Evolutionary conservation across 2,888 invertebrate genomes (phyloP), one percentile per base, ranked within the genome.

Genomic region (Yponomeuta evonymella): DNA sequence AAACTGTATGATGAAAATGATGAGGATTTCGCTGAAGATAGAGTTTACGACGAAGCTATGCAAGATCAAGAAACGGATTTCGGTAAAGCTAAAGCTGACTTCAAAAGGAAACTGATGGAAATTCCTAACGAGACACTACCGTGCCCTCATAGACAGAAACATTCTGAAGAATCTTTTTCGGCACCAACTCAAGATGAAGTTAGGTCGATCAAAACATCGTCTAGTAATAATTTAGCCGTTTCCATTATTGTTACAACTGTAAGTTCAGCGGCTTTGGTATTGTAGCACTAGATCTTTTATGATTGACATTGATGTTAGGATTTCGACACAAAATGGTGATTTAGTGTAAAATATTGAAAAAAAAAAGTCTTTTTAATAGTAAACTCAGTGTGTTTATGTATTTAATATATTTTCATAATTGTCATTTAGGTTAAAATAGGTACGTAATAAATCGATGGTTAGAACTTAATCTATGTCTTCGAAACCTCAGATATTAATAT

Each of bases 181-280:
- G 89, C 89, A 0, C 90, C 91, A 0, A 90, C 89, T 33, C 90
- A 90, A 77, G 90, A 91, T 65, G 91, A 91, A 82, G 91, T 91
- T 30, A 90, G 87, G 77, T 90, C 88, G 78, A 90, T 86, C 76
- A 86, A 88, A 76, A 81, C 89, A 48, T 86, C 89, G 63, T 85
- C 86, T 29, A 79, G 81, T 75, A 74, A 8, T 23, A 68, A 12
- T 23, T 0, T 68, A 29, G 23, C 29, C 2, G 43, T 67, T 23
- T 67, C 43, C 15, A 48, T 48, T 23, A 43, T n/a, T 15, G 10
- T 67, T 15, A 58, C 51, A 58, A 58, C 5, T 15, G 51, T 58
- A 58, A 58, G 12, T 15, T 12, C 15, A 58, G 12, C 8, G 4
- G 51, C 12, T 58, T 3, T 58, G 15, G 51, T 15, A 15, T 58